Evolutionary conservation across 2,113 vertebrate species (phyloP), one percentile per base, ranked within the genome.

Genomic region (Coryphaenoides rupestris): DNA sequence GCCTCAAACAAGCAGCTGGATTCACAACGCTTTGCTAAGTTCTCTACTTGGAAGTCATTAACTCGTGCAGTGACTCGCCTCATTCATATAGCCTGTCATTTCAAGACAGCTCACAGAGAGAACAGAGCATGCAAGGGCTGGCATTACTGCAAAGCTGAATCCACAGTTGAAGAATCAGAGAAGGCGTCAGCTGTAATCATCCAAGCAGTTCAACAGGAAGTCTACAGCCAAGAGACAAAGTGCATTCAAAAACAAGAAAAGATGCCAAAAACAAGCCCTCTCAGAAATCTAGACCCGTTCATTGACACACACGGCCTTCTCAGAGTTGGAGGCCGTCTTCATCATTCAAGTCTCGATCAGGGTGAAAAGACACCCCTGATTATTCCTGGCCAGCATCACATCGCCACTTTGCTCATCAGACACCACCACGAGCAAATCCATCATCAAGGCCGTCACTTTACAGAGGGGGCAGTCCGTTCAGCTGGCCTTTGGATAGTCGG

Each of bases 351-450:
- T n/a, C n/a, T n/a, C n/a, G n/a, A n/a, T n/a, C n/a, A n/a, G n/a
- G n/a, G n/a, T n/a, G n/a, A n/a, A n/a, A n/a, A n/a, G n/a, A n/a
- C n/a, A n/a, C n/a, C n/a, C n/a, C n/a, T n/a, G n/a, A n/a, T n/a
- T n/a, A n/a, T n/a, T n/a, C n/a, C n/a, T n/a, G n/a, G n/a, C n/a
- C n/a, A n/a, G n/a, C n/a, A n/a, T n/a, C n/a, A n/a, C n/a, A n/a
- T n/a, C n/a, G n/a, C n/a, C n/a, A n/a, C n/a, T n/a, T n/a, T n/a
- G n/a, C n/a, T n/a, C n/a, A n/a, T n/a, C n/a, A n/a, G n/a, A n/a
- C 56, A 76, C 2, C 13, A 74, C 7, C 73, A 72, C 1, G 53
- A 77, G n/a, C 54, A 58, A 3, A 50, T 47, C 2, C 63, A 74
- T 0, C 63, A 76, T 22, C 76, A 82, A 63, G 68, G 66, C 2